A percentile compares a stretch with the other conserved stretches of the same genome.
Conservation (phyloP, 64 coral and sea anemone genomes). For the Cladopsammia gracilis region DNA sequence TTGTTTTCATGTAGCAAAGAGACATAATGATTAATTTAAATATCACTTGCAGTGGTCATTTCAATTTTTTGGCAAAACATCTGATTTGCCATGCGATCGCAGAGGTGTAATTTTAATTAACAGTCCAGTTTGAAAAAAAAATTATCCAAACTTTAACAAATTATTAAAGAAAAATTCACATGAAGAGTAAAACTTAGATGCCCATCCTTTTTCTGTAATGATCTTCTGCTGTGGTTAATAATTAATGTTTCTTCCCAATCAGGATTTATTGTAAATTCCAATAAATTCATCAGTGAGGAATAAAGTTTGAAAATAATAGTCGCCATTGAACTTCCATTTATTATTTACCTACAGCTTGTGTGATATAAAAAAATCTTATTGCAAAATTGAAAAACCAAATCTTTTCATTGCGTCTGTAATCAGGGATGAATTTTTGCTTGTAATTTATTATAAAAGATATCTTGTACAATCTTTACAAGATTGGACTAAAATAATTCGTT, state of each 20-base stretch:
- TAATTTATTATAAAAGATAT: no score
- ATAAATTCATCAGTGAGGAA: no score
- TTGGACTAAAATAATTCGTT: no score
- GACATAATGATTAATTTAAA: constrained; percentile 30
- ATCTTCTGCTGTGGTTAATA: constrained; percentile 9
- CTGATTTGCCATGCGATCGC: neutral
- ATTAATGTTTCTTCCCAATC: constrained; percentile 9
- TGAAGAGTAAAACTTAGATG: neutral
- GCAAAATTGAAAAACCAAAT: no score
- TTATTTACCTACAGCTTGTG: no score
- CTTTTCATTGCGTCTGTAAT: no score
- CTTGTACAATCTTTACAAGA: no score
- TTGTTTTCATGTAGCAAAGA: constrained; percentile 30
- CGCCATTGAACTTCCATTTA: no score
- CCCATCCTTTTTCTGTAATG: neutral
- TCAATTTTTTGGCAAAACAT: neutral
- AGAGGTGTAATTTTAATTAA: neutral
- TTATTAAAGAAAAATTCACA: neutral
- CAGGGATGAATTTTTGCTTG: no score
- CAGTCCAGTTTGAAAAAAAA: neutral
- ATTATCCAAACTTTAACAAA: neutral
- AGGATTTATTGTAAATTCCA: neutral
- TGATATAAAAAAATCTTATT: no score
- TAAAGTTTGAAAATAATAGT: no score
- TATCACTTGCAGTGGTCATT: constrained; percentile 18